phyloP scores from a whole-genome alignment of 2,797 vertebrate genomes.

The Furcifer pardalis region DNA sequence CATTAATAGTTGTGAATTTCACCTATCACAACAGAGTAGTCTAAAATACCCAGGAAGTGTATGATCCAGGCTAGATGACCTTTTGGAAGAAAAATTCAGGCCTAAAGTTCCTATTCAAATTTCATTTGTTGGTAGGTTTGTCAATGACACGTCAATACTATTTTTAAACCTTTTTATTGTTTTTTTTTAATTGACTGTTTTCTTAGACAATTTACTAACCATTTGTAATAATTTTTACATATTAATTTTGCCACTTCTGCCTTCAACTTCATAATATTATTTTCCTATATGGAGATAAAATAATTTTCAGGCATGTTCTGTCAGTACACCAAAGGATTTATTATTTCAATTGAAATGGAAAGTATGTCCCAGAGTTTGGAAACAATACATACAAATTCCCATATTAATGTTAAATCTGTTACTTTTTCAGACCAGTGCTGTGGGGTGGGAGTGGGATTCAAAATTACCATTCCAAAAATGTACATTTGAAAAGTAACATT shows the following conservation, averaged over 20 bases:
- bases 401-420: too few species aligned
- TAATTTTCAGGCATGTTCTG: background rate
- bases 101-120: background rate
- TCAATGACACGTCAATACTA: background rate
- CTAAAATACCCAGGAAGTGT: background rate
- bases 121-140: background rate
- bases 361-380: too few species aligned
- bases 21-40: background rate
- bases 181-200: background rate
- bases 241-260: too few species aligned
- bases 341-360: too few species aligned
- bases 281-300: background rate
- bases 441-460: too few species aligned
- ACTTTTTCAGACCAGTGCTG: too few species aligned
- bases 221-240: background rate
- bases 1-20: too few species aligned
- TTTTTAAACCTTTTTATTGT: background rate
- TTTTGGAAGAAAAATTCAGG: background rate
- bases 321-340: too few species aligned
- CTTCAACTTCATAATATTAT: too few species aligned
- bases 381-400: too few species aligned
- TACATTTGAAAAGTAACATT: too few species aligned
- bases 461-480: too few species aligned
- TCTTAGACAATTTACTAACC: background rate
- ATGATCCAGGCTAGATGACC: background rate